These are phyloP conservation scores for Cebus imitator DNA, from an alignment of 2,113 vertebrate species.

Conservation along the genomic window DNA sequence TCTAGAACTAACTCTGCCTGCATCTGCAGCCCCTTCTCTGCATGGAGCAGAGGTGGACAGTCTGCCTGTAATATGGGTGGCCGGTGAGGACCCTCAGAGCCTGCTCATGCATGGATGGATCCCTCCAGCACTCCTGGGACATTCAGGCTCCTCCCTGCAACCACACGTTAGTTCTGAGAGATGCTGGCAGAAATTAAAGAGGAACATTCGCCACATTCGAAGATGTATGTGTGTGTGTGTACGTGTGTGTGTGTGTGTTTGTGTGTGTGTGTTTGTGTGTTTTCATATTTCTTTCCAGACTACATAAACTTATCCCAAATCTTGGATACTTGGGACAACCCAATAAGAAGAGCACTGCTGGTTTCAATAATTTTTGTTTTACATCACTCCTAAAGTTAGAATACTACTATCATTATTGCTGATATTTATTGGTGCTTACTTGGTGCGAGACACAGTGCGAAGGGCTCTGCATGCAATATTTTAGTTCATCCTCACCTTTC, in stretches of 20 bases:
- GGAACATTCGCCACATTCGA: accelerated
- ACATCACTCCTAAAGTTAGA: not conserved
- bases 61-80: accelerated
- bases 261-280: not conserved
- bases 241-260: not conserved
- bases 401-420: not conserved
- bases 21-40: no score
- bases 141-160: not conserved
- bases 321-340: not conserved
- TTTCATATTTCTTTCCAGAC: not conserved
- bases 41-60: not conserved
- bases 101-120: not conserved
- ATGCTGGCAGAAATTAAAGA: not conserved
- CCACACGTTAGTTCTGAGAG: not conserved
- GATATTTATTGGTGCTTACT: not conserved
- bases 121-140: not conserved
- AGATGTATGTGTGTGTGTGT: not conserved
- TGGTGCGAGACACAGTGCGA: not conserved
- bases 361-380: not conserved
- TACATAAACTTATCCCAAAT: not conserved
- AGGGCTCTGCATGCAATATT: not conserved
- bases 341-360: not conserved
- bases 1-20: not conserved
- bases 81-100: not conserved
- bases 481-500: not conserved